Evolutionary conservation across 2,797 vertebrate species (phyloP).

Genomic region (Sebastes oblongus): DNA sequence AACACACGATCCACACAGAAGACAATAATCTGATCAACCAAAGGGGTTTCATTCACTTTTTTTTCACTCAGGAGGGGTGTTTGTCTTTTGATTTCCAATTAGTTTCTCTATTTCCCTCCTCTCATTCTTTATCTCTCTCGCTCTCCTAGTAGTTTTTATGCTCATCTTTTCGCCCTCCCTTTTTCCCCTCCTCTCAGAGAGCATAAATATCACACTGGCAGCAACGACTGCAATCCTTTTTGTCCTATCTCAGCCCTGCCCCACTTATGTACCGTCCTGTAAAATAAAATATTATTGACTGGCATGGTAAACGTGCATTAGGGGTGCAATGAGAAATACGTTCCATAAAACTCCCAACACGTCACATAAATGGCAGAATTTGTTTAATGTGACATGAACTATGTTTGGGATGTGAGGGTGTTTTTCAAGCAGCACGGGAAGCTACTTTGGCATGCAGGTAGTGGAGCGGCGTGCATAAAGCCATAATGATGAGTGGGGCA

Average conservation of each 20-base stretch:
- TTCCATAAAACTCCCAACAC: slow-evolving; percentile 57
- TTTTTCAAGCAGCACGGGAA: slow-evolving; percentile 2
- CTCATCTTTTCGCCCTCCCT: slow-evolving; percentile 6
- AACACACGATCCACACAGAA: neutral
- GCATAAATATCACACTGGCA: slow-evolving; percentile 54
- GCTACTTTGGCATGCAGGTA: slow-evolving; percentile 12
- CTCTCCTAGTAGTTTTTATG: slow-evolving; percentile 18
- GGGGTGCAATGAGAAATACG: slow-evolving; percentile 48
- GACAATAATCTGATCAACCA: neutral
- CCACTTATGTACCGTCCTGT: slow-evolving; percentile 39
- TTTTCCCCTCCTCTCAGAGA: neutral
- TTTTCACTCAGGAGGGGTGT: neutral
- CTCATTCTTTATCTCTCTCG: slow-evolving; percentile 1
- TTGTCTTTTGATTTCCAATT: slow-evolving; percentile 33
- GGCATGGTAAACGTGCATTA: slow-evolving; percentile 47
- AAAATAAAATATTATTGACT: slow-evolving; percentile 65
- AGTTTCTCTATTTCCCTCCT: slow-evolving; percentile 11
- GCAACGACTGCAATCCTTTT: slow-evolving; percentile 40
- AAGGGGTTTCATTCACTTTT: slow-evolving; percentile 26
- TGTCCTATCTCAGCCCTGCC: slow-evolving; percentile 38
- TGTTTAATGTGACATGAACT: slow-evolving; percentile 62
- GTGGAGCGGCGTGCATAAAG: slow-evolving; percentile 27
- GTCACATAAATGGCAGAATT: slow-evolving; percentile 54
- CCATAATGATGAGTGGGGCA: slow-evolving; percentile 42
- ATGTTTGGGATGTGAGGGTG: slow-evolving; percentile 3